Conservation (phyloP, 2,113 vertebrate species). For the Castor canadensis region DNA sequence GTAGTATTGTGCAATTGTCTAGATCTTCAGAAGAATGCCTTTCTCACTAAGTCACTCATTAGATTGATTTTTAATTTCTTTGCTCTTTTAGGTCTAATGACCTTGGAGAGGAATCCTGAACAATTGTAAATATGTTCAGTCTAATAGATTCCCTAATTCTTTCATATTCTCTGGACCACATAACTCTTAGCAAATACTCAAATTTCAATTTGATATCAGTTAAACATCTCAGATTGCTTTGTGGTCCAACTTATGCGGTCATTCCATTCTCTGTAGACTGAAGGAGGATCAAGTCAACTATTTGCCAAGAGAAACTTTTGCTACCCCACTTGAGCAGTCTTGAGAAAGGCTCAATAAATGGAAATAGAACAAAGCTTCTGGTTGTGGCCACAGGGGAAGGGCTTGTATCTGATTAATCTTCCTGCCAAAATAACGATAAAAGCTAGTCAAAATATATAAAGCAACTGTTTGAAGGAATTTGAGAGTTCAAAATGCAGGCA, state of each 20-base stretch:
- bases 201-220: not conserved
- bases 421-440: conserved; percentile 22
- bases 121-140: not conserved
- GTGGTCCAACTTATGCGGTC: not conserved
- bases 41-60: not conserved
- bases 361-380: not conserved
- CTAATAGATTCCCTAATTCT: not conserved
- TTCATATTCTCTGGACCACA: not conserved
- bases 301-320: not conserved
- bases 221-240: conserved; percentile 1
- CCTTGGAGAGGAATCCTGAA: conserved; percentile 20
- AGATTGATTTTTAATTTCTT: not conserved
- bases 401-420: not conserved
- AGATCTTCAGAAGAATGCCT: not conserved
- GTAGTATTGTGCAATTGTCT: not conserved
- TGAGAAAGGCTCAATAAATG: not conserved
- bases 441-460: not conserved
- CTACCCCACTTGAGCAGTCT: not conserved
- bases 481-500: not conserved
- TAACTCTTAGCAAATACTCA: conserved; percentile 28
- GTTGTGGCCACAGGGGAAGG: not conserved
- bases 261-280: not conserved
- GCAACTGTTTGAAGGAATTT: not conserved
- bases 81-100: not conserved
- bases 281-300: not conserved